A percentile compares a stretch with the other conserved stretches of the same genome.
Evolutionary conservation across 2,113 vertebrate species (phyloP).

Genomic region (Thunnus thynnus): DNA sequence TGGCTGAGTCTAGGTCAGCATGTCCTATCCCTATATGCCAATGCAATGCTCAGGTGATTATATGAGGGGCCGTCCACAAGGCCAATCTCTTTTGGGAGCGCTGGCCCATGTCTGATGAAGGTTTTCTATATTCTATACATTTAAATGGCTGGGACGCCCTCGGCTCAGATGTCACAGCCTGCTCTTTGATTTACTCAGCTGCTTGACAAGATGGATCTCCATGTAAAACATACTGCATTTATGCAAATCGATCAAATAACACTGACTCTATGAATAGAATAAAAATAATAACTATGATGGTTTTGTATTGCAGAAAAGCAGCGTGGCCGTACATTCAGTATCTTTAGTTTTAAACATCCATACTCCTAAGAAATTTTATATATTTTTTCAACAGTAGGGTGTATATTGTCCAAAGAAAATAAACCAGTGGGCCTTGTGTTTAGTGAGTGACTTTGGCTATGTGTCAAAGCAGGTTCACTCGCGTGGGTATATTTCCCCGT

Average conservation of each 20-base stretch:
- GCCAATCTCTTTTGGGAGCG: slow-evolving; percentile 80
- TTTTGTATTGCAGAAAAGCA: slow-evolving; percentile 32
- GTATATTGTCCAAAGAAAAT: slow-evolving; percentile 47
- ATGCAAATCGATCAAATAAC: slow-evolving; percentile 71
- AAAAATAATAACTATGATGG: slow-evolving; percentile 27
- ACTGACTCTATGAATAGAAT: slow-evolving; percentile 17
- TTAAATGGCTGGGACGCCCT: slow-evolving; percentile 82
- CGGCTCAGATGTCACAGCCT: slow-evolving; percentile 55
- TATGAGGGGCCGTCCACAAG: slow-evolving; percentile 75
- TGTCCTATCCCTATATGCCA: slow-evolving; percentile 73
- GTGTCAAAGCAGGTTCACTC: slow-evolving; percentile 63
- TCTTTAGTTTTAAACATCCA: not conserved
- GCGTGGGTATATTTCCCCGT: slow-evolving; percentile 51
- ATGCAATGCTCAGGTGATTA: slow-evolving; percentile 80
- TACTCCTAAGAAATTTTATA: not conserved
- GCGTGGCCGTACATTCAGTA: not conserved
- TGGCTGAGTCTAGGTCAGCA: slow-evolving; percentile 78
- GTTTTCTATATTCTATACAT: slow-evolving; percentile 86
- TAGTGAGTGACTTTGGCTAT: slow-evolving; percentile 49
- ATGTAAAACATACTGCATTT: slow-evolving; percentile 74
- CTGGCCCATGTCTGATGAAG: slow-evolving; percentile 86
- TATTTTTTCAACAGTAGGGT: slow-evolving; percentile 4
- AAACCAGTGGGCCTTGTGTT: slow-evolving; percentile 41
- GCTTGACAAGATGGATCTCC: slow-evolving; percentile 73
- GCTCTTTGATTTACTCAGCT: slow-evolving; percentile 79